Evolutionary conservation across 2,888 invertebrate species (phyloP), one percentile per base, ranked within the genome.

Genomic region (Dusona sp.): DNA sequence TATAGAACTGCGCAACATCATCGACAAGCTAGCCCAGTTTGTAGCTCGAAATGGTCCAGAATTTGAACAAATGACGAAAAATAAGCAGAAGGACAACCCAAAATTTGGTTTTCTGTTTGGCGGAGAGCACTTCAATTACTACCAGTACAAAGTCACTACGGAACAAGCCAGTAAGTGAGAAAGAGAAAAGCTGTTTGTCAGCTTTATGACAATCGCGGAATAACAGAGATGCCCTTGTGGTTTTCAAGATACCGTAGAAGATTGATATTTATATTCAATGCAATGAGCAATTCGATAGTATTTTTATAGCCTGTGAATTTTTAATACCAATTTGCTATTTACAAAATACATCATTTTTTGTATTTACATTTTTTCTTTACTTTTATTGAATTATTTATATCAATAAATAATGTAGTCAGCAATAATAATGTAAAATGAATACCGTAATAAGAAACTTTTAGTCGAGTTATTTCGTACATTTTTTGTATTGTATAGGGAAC

Each of bases 41-140:
- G 99, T 99, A 89, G 99, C 99, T 85, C 95, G 99, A 95, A 99
- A 99, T 97, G 99, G 99, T 79, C 99, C 98, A n/a, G 99, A 99
- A 94, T 99, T 99, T 95, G 99, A 99, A 95, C 97, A 98, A 95
- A 99, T 99, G 97, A 99, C 99, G 86, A 99, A 99, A 96, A 98
- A 98, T 93, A 99, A 99, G 95, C 99, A 99, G 95, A 98, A 98
- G 95, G 98, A 98, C 94, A 99, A 99, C 95, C 98, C 99, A 4
- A 99, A 99, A 94, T 99, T 99, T 95, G 97, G 97, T 92, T 99
- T 99, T 95, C 96, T 99, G 86, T 99, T 98, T 95, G 99, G 99
- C 89, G 99, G 99, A 82, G 99, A 99, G 93, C 97, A 97, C 95
- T 98, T 97, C 95, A 98, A 97, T 94, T 99, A 99, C 95, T 99